phyloP scores from a whole-genome alignment of 2,797 vertebrate species.

The Champsocephalus esox region DNA sequence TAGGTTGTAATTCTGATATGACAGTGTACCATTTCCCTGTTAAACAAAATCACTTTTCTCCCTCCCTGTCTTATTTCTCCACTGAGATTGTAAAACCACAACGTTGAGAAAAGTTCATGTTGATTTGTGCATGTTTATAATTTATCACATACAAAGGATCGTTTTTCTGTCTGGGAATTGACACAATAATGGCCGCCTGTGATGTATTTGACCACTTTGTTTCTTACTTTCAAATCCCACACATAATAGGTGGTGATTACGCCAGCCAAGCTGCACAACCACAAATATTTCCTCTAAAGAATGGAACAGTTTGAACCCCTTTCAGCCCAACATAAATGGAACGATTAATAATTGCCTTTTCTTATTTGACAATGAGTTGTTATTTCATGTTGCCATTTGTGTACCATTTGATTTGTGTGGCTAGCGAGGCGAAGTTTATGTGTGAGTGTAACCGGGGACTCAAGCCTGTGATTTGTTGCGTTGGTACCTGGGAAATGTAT shows the following conservation, averaged over 20 bases:
- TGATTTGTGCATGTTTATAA: slow-evolving; percentile 55
- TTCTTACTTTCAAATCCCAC: slow-evolving; percentile 78
- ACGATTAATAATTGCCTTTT: slow-evolving; percentile 83
- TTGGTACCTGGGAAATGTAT: slow-evolving; percentile 82
- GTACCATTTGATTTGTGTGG: slow-evolving; percentile 65
- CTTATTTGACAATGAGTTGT: slow-evolving; percentile 76
- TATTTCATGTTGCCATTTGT: slow-evolving; percentile 74
- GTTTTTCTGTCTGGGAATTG: slow-evolving; percentile 66
- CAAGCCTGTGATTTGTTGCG: slow-evolving; percentile 76
- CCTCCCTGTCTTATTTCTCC: slow-evolving; percentile 32
- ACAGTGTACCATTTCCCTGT: slow-evolving; percentile 65
- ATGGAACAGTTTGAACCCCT: slow-evolving; percentile 76
- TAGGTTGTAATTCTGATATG: slow-evolving; percentile 58
- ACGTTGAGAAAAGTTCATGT: slow-evolving; percentile 37
- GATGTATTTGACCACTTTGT: slow-evolving; percentile 78
- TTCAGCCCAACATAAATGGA: slow-evolving; percentile 81
- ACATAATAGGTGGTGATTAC: slow-evolving; percentile 82
- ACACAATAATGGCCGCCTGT: slow-evolving; percentile 75
- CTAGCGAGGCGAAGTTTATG: slow-evolving; percentile 44
- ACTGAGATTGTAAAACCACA: slow-evolving; percentile 56
- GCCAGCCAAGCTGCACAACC: slow-evolving; percentile 58
- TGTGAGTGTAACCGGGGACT: slow-evolving; percentile 42
- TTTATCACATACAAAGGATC: slow-evolving; percentile 67
- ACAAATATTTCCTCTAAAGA: slow-evolving; percentile 80
- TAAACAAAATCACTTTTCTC: slow-evolving; percentile 52